Evolutionary conservation across 2,797 vertebrate genomes (phyloP).

Genomic region (Diglossa cyanea): DNA sequence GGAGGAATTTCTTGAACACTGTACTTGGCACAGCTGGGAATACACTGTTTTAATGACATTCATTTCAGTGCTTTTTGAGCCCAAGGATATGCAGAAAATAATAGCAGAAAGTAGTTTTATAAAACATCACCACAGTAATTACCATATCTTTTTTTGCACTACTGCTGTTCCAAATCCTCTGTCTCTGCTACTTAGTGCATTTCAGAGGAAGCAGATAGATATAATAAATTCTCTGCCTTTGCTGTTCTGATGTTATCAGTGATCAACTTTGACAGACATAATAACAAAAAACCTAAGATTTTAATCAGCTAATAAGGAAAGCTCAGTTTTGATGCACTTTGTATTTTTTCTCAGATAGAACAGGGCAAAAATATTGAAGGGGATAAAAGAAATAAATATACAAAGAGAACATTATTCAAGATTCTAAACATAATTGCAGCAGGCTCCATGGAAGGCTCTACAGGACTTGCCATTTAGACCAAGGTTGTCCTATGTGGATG

Average conservation of each 20-base stretch:
- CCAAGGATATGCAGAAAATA: constrained; percentile 2
- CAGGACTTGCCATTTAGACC: neutral
- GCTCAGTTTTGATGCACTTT: neutral
- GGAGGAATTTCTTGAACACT: neutral
- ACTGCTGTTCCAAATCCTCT: neutral
- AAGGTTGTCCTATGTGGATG: neutral
- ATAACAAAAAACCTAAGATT: neutral
- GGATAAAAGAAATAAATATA: neutral
- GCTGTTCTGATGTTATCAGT: neutral
- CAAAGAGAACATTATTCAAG: neutral
- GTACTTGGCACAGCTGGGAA: neutral
- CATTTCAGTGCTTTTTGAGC: neutral
- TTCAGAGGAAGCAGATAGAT: neutral
- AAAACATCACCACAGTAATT: neutral
- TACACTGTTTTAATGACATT: neutral
- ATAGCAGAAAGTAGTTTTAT: neutral
- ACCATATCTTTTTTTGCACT: neutral
- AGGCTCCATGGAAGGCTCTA: neutral
- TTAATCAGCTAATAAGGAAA: neutral
- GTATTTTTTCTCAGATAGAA: neutral
- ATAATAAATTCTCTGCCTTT: neutral
- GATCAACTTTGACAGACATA: neutral
- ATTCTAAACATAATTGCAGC: neutral
- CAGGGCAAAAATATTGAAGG: neutral
- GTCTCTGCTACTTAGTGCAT: neutral